Evolutionary conservation across 2,797 vertebrate genomes (phyloP).

Genomic region (Tiaroga cobitis): DNA sequence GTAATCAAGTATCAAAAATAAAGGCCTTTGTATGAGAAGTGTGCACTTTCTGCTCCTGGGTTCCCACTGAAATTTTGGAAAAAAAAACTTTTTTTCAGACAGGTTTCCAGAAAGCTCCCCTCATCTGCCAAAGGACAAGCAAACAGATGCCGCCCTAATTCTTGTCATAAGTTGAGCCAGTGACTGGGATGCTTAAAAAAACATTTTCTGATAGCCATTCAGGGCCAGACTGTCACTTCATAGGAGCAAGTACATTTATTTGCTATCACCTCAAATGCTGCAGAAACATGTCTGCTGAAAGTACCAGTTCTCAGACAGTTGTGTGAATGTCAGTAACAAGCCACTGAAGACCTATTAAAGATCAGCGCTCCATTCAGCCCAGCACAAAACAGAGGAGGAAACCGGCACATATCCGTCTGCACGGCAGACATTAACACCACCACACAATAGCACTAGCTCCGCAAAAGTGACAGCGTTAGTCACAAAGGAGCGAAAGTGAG

Average conservation of each 20-base stretch:
- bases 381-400: conserved; percentile 72
- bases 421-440: conserved; percentile 76
- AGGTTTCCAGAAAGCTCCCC: neutral
- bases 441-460: conserved; percentile 28
- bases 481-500: conserved; percentile 76
- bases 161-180: neutral
- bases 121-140: neutral
- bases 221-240: neutral
- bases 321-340: conserved; percentile 60
- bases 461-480: conserved; percentile 66
- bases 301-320: neutral
- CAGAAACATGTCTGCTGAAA: neutral
- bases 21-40: neutral
- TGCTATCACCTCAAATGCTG: neutral
- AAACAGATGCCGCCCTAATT: neutral
- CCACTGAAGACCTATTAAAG: conserved; percentile 66
- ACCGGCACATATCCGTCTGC: conserved; percentile 73
- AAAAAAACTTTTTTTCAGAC: neutral
- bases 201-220: neutral
- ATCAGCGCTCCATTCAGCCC: conserved; percentile 62
- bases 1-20: neutral
- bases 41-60: neutral
- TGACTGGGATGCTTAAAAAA: neutral
- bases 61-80: neutral
- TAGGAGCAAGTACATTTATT: neutral